Evolutionary conservation across 2,113 vertebrate species (phyloP).

Genomic region (Hemiprocne comata): DNA sequence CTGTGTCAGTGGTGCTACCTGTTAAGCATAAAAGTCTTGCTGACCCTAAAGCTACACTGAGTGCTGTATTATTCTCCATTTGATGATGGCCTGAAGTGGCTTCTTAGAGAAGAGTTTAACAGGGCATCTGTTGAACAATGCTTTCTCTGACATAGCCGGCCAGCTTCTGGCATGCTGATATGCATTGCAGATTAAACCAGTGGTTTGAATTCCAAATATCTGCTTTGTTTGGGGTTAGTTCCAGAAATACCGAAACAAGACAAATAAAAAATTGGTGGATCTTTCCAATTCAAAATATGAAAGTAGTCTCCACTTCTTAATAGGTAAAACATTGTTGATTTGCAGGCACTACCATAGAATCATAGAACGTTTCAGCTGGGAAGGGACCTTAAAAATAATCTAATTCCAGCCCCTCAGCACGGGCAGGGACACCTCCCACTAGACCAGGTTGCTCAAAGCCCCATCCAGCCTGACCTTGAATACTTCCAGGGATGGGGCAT

Average conservation of each 20-base stretch:
- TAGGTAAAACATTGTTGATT: neutral
- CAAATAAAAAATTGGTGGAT: neutral
- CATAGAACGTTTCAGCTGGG: neutral
- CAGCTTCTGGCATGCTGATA: neutral
- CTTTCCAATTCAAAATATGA: neutral
- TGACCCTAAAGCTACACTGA: neutral
- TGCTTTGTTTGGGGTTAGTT: neutral
- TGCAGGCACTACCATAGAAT: neutral
- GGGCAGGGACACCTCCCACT: too few relatives aligned
- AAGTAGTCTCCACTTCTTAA: neutral
- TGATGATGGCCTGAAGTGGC: neutral
- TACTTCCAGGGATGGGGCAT: too few relatives aligned
- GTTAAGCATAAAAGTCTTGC: neutral
- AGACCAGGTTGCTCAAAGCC: too few relatives aligned
- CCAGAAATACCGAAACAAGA: neutral
- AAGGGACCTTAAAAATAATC: too few relatives aligned
- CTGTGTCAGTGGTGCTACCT: neutral
- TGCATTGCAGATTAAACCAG: conserved; percentile 6
- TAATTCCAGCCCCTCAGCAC: too few relatives aligned
- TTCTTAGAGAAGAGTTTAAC: neutral
- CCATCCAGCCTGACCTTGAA: too few relatives aligned
- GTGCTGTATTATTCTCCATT: neutral
- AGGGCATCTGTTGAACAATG: neutral
- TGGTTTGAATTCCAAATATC: neutral
- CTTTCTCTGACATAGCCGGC: neutral